These are phyloP conservation scores for Pomacea maculata DNA, from an alignment of 1,140 invertebrate species.

Conservation along the genomic window DNA sequence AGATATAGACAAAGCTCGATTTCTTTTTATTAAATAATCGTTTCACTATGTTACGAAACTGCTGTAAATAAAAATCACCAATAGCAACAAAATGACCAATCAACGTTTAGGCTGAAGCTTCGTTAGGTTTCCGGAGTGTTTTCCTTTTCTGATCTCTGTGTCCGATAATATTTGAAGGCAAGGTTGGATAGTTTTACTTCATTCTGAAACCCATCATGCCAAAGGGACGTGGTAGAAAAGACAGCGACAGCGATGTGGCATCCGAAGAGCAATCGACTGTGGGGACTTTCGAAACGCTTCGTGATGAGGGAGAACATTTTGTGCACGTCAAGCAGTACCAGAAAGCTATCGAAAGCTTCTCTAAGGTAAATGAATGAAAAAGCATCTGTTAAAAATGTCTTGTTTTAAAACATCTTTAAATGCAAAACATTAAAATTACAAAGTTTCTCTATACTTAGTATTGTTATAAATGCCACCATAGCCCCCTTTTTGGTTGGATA, in stretches of 20 bases:
- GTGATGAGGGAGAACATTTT: conserved; percentile 61
- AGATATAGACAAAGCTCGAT: too few relatives aligned
- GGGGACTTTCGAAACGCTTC: conserved; percentile 55
- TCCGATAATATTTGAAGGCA: too few relatives aligned
- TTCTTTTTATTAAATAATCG: too few relatives aligned
- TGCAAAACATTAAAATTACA: neutral
- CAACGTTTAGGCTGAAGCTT: too few relatives aligned
- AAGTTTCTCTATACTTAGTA: neutral
- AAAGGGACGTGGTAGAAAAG: conserved; percentile 32
- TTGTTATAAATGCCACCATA: neutral
- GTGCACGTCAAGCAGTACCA: conserved; percentile 56
- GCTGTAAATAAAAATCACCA: too few relatives aligned
- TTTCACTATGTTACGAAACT: too few relatives aligned
- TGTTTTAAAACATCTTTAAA: neutral
- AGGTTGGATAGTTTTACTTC: too few relatives aligned
- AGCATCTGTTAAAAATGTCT: too few relatives aligned
- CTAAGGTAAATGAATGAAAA: conserved; percentile 47
- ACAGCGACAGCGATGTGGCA: conserved; percentile 46
- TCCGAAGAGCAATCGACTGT: conserved; percentile 46
- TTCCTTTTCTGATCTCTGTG: too few relatives aligned
- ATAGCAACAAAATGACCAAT: too few relatives aligned
- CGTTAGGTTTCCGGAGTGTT: too few relatives aligned
- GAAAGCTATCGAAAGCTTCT: conserved; percentile 63
- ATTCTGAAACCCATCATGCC: conserved; percentile 23
- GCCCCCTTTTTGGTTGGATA: neutral